phyloP scores from a whole-genome alignment of 2,797 vertebrate species.

The Mergus octosetaceus region DNA sequence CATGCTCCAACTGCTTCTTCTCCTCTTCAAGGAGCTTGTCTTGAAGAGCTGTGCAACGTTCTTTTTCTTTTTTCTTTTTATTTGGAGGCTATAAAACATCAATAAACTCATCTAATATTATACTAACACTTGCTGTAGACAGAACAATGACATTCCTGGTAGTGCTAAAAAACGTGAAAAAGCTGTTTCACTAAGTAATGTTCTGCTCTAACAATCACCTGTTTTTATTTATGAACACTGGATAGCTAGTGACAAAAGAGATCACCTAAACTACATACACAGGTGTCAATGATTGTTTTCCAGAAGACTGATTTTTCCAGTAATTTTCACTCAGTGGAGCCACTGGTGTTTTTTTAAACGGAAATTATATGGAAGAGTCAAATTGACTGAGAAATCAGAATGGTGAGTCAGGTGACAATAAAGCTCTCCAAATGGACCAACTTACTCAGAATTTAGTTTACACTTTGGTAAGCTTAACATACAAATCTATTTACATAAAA shows the following conservation, averaged over 20 bases:
- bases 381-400: background rate
- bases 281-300: background rate
- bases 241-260: background rate
- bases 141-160: background rate
- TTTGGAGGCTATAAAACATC: constrained; percentile 86
- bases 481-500: background rate
- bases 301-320: background rate
- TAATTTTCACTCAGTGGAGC: background rate
- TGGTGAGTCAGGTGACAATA: background rate
- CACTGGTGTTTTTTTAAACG: fast-evolving
- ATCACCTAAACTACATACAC: background rate
- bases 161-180: background rate
- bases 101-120: background rate
- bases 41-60: constrained; percentile 97
- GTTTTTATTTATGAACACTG: background rate
- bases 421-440: background rate
- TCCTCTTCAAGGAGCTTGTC: constrained; percentile 98
- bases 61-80: constrained; percentile 99
- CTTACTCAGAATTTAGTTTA: background rate
- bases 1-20: constrained; percentile 96
- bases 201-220: background rate
- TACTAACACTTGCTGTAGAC: background rate
- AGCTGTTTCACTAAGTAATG: background rate
- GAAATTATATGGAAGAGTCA: background rate
- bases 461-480: no score